Evolutionary conservation across 2,113 vertebrate genomes (phyloP).

Genomic region (Lasiurus cinereus): DNA sequence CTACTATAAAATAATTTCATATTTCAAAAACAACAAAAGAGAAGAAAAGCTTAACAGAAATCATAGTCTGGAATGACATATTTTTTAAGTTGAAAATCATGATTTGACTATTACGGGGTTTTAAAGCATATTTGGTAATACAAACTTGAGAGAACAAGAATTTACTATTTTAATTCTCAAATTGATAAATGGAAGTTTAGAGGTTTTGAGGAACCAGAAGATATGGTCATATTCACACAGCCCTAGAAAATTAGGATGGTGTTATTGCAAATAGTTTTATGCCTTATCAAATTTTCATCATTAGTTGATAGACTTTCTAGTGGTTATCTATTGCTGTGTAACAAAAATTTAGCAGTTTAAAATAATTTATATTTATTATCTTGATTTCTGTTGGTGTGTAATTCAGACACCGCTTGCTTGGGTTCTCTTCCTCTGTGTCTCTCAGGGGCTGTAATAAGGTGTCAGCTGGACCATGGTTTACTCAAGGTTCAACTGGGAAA

Average conservation of each 20-base stretch:
- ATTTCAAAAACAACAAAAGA: background rate
- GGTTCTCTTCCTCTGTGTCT: background rate
- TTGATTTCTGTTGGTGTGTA: background rate
- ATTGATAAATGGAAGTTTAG: background rate
- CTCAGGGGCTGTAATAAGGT: background rate
- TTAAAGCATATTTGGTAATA: background rate
- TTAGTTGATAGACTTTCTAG: background rate
- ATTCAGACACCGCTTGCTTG: background rate
- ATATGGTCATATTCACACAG: background rate
- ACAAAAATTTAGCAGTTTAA: background rate
- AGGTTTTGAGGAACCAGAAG: background rate
- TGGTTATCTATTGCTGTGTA: background rate
- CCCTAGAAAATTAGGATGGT: background rate
- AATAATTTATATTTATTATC: background rate
- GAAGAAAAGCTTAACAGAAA: background rate
- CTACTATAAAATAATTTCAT: background rate
- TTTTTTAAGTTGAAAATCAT: slow-evolving; percentile 1
- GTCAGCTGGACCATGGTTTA: background rate
- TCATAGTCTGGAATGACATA: background rate
- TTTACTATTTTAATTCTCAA: slow-evolving; percentile 10
- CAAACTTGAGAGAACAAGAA: background rate
- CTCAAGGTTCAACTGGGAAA: background rate
- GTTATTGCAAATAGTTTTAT: background rate
- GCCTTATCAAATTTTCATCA: background rate
- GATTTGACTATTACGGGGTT: background rate